These are phyloP conservation scores for Apocheima hispidaria DNA, from an alignment of 2,888 invertebrate species.

Conservation along the genomic window DNA sequence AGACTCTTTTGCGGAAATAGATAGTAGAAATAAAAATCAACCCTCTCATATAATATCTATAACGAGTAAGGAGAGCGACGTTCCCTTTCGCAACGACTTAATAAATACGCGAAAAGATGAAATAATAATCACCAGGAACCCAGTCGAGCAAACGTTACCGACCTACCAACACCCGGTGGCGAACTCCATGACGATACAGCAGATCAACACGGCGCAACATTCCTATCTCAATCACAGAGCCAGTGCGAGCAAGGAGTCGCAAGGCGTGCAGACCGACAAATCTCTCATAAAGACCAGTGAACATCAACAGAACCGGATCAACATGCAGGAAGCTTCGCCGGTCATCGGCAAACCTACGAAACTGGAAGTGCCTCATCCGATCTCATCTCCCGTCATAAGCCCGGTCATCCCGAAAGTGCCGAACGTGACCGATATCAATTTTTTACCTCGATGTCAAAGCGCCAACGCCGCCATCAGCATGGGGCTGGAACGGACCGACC, in stretches of 20 bases:
- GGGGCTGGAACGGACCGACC: constrained; percentile 72
- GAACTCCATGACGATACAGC: constrained; percentile 79
- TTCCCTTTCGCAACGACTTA: constrained; percentile 71
- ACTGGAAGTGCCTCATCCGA: constrained; percentile 81
- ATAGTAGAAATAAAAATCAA: constrained; percentile 68
- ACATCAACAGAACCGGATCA: constrained; percentile 58
- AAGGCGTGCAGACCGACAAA: constrained; percentile 77
- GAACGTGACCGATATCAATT: constrained; percentile 73
- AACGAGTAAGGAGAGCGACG: constrained; percentile 69
- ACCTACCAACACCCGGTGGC: constrained; percentile 70
- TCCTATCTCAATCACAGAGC: constrained; percentile 73
- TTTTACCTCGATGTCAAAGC: constrained; percentile 80
- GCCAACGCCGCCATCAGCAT: constrained; percentile 77
- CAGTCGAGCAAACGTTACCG: constrained; percentile 70
- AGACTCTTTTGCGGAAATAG: constrained; percentile 70
- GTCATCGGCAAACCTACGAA: constrained; percentile 73
- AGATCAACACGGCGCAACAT: constrained; percentile 72
- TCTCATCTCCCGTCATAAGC: constrained; percentile 80
- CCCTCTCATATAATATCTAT: constrained; percentile 59
- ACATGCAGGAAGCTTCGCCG: constrained; percentile 65
- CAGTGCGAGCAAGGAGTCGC: constrained; percentile 72
- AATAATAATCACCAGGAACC: constrained; percentile 72
- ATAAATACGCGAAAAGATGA: constrained; percentile 73
- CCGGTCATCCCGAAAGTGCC: constrained; percentile 80
- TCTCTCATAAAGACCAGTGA: constrained; percentile 68